Evolutionary conservation across 2,797 vertebrate genomes (phyloP).

Genomic region (Anniella stebbinsi): DNA sequence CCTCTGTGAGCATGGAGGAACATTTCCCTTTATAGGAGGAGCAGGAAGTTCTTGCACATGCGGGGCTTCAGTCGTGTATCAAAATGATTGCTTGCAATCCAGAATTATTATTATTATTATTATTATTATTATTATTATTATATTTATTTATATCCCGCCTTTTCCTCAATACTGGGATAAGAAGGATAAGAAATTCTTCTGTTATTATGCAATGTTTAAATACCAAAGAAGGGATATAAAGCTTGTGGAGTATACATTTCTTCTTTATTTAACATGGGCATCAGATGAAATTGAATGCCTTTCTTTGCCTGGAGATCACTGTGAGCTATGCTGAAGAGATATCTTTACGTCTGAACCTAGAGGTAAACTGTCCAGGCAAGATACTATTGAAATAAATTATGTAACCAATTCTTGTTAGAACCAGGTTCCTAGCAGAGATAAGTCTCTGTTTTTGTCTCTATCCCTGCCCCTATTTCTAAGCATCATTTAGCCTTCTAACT

Average conservation of each 20-base stretch:
- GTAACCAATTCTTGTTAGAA: slow-evolving; percentile 70
- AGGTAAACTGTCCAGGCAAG: slow-evolving; percentile 75
- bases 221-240: slow-evolving; percentile 54
- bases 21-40: background rate
- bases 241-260: slow-evolving; percentile 71
- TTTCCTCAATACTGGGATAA: too few relatives aligned
- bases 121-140: too few relatives aligned
- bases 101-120: slow-evolving; percentile 33
- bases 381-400: slow-evolving; percentile 76
- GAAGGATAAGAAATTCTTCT: slow-evolving; percentile 41
- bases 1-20: background rate
- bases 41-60: background rate
- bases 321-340: slow-evolving; percentile 73
- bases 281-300: slow-evolving; percentile 75
- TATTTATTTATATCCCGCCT: too few relatives aligned
- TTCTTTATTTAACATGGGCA: slow-evolving; percentile 67
- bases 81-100: slow-evolving; percentile 11
- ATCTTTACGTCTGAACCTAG: slow-evolving; percentile 75
- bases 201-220: slow-evolving; percentile 54
- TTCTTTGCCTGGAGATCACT: slow-evolving; percentile 67
- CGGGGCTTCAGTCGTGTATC: slow-evolving; percentile 27
- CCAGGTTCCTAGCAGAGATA: slow-evolving; percentile 73
- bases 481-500: slow-evolving; percentile 75
- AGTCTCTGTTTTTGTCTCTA: slow-evolving; percentile 71
- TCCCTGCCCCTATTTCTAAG: slow-evolving; percentile 54